These are phyloP conservation scores for Papilio protenor DNA, from an alignment of 2,888 invertebrate species.

Conservation along the genomic window DNA sequence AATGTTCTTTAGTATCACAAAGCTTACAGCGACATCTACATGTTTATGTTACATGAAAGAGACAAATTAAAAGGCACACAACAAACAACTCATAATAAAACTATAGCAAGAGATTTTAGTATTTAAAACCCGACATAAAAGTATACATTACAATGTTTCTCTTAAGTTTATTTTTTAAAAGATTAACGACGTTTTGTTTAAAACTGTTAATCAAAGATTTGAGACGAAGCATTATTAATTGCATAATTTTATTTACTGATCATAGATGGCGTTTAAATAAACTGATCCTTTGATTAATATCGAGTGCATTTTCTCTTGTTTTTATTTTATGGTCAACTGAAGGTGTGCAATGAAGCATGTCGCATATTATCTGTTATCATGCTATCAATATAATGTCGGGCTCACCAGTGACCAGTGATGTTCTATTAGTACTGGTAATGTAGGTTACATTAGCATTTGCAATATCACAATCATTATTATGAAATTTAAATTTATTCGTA, in stretches of 20 bases:
- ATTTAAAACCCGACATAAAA: not conserved
- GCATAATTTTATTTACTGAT: too few species aligned
- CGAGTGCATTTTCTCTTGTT: not conserved
- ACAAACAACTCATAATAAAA: not conserved
- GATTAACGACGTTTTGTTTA: not conserved
- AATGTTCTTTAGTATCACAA: not conserved
- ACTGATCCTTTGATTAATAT: not conserved
- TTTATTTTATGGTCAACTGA: not conserved
- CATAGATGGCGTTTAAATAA: too few species aligned
- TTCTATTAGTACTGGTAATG: not conserved
- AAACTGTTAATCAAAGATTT: not conserved
- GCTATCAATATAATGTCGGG: not conserved
- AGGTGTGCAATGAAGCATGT: not conserved
- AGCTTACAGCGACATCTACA: not conserved
- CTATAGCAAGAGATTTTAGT: not conserved
- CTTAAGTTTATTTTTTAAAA: not conserved
- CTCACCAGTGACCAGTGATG: not conserved
- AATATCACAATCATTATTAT: constrained; percentile 11
- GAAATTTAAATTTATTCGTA: constrained; percentile 19
- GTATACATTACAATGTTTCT: not conserved
- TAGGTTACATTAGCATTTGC: constrained; percentile 11
- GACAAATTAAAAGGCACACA: not conserved
- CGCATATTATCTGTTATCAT: not conserved
- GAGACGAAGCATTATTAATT: too few species aligned
- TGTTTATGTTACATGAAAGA: not conserved